Base-by-base conservation (phyloP, 2,113 vertebrate genomes). In the Taurulus bubalis region DNA sequence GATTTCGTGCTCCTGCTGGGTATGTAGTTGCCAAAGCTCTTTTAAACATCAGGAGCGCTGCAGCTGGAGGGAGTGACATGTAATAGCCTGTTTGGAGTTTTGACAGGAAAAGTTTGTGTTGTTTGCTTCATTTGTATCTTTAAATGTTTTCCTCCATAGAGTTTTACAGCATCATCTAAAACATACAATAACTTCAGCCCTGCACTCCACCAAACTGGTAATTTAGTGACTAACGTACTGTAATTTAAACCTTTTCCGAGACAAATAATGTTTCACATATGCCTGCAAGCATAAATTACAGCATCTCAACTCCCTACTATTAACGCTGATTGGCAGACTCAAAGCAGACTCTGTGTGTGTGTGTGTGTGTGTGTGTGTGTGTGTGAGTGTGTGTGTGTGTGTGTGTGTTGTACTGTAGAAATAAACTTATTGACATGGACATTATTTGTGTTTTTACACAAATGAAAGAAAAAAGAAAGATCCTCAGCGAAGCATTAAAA, bases 31-130 rank as follows among this genome's bases (percentile, higher is more conserved):
- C 77, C 77, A 85, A 80, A 83, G 66, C 66, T 80, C 69, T 42
- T 80, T 86, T 74, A 87, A 89, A 85, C 91, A 90, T 89, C 74
- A 82, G 87, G 85, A 83, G 88, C 79, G 79, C 76, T 69, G 59
- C 71, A 60, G 77, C 64, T 78, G 55, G 69, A 71, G 63, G 63
- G 51, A 79, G 60, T 15, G 59, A 84, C 85, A 80, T 71, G 26
- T 66, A 83, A 71, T 58, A 10, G 62, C 34, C 45, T 82, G 58
- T 69, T 83, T 86, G 68, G 22, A 47, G 15, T 28, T 8, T 14
- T 56, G 4, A 58, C 34, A 58, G 63, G 18, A 71, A 42, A 75
- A 6, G 12, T 34, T 69, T 64, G 4, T 47, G 34, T 14, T 68
- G 15, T 70, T 78, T 66, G 42, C 16, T 65, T 73, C 16, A 32